phyloP scores from a whole-genome alignment of 2,888 invertebrate species.

The Eucera pruinosa region DNA sequence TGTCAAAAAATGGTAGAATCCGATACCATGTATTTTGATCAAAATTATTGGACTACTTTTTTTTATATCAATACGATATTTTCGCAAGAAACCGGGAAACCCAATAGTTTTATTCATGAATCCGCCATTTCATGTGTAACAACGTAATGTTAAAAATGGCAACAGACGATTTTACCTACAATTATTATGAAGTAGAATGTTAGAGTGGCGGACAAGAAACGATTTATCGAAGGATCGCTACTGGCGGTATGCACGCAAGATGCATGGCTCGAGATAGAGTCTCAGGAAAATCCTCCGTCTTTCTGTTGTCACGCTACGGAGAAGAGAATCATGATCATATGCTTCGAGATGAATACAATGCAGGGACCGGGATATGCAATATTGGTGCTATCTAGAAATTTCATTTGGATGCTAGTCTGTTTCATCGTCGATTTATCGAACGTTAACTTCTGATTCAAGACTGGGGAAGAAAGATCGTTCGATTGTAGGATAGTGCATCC shows the following conservation, averaged over 20 bases:
- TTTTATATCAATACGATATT: too few relatives aligned
- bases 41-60: too few relatives aligned
- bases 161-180: background rate
- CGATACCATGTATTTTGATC: too few relatives aligned
- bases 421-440: conserved; percentile 12
- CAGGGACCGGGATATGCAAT: conserved; percentile 15
- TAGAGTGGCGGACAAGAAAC: background rate
- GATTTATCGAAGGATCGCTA: conserved; percentile 56
- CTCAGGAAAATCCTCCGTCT: conserved; percentile 40
- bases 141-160: too few relatives aligned
- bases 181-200: conserved; percentile 33
- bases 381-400: conserved; percentile 1
- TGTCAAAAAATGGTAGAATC: too few relatives aligned
- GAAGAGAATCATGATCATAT: conserved; percentile 34
- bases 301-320: conserved; percentile 38
- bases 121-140: too few relatives aligned
- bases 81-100: too few relatives aligned
- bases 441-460: background rate
- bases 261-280: conserved; percentile 46
- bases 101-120: too few relatives aligned
- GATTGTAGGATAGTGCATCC: background rate
- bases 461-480: background rate
- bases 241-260: conserved; percentile 52
- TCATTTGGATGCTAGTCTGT: background rate
- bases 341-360: conserved; percentile 32